Base-by-base conservation (phyloP, 2,888 invertebrate genomes). In the Petrophora chlorosata region DNA sequence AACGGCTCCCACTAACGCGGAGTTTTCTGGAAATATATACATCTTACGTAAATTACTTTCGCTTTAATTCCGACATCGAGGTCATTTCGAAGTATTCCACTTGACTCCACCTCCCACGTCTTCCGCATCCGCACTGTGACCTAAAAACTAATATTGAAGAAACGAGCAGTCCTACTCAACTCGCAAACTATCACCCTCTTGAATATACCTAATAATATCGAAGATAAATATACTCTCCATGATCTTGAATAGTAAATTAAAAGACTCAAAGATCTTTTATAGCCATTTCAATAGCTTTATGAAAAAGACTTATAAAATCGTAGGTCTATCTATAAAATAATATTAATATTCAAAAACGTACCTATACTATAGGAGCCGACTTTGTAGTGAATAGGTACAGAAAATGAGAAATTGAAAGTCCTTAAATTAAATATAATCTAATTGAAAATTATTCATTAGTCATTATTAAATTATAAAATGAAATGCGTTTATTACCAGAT, bases 151-250 rank as follows among this genome's bases (percentile, higher is more conserved):
- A n/a, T n/a, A 62, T 61, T 57, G 53, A 55, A 56, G 41, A 46
- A 57, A 53, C 49, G 47, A 47, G 50, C 53, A 56, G 52, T 49
- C 53, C 48, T 63, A n/a, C n/a, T n/a, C n/a, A 67, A 67, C 61
- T 51, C 53, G 63, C 59, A 57, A 58, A 57, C 47, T 51, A 59
- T 58, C 60, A 43, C 53, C 43, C 48, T 46, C 53, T 44, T 33
- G 49, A 50, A 30, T 41, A 35, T n/a, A n/a, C n/a, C n/a, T n/a
- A n/a, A n/a, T 30, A 36, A 36, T 35, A 36, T 41, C 12, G 25
- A 30, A 38, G 38, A 9, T 23, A 50, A 50, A 34, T 50, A 29
- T 16, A 13, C 34, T 23, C 15, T 28, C n/a, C n/a, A n/a, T 8
- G 35, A 23, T 17, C 39, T 39, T 17, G 39, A 50, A 44, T 25